phyloP scores from a whole-genome alignment of 1,140 invertebrate species.

The Sogatella furcifera region DNA sequence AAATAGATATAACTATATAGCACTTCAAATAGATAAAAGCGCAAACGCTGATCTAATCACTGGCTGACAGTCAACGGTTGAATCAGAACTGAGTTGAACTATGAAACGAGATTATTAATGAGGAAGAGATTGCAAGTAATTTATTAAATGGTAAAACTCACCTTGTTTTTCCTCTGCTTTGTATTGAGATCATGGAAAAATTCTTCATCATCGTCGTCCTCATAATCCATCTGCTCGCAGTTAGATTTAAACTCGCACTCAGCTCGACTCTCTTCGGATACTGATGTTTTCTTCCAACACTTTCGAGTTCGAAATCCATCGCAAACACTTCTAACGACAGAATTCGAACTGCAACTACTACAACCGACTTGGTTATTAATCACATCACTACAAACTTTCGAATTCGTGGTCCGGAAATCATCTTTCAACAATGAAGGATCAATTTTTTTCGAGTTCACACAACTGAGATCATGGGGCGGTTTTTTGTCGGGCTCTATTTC shows the following conservation, averaged over 20 bases:
- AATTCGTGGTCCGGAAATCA: not conserved
- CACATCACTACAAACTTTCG: not conserved
- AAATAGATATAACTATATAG: no score
- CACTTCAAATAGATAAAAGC: no score
- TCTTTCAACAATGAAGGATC: not conserved
- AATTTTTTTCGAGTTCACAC: not conserved
- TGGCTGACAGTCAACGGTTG: no score
- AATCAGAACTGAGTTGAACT: no score
- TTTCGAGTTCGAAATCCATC: slow-evolving; percentile 10
- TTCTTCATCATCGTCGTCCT: slow-evolving; percentile 1
- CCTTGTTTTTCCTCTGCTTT: not conserved
- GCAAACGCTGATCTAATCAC: no score
- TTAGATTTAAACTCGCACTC: not conserved
- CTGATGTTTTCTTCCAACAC: slow-evolving; percentile 2
- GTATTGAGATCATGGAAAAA: slow-evolving; percentile 10
- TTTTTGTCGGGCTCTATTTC: no score
- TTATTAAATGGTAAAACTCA: no score
- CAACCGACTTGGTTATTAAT: not conserved
- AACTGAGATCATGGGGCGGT: no score
- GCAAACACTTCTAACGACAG: not conserved
- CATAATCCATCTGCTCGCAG: not conserved
- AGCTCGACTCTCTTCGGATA: not conserved
- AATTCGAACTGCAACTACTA: not conserved
- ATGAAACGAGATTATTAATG: no score
- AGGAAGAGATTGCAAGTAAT: no score